Evolutionary conservation across 2,113 vertebrate species (phyloP), one percentile per base, ranked within the genome.

Genomic region (Pseudopodoces humilis): DNA sequence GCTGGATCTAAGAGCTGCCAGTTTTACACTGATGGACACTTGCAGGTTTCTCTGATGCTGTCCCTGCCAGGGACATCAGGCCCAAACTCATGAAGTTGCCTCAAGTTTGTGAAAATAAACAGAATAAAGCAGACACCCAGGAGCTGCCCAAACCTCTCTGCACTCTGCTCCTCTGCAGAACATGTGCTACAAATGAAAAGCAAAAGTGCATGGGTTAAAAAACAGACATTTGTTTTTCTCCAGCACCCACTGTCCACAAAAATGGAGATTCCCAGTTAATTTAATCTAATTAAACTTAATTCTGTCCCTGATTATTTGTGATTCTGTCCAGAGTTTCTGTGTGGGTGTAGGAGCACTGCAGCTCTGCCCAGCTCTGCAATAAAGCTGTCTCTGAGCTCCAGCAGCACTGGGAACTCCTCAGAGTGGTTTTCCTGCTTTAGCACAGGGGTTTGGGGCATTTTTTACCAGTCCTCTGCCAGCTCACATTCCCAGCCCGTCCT

Each of bases 291-390:
- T 39, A 59, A 95, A 9, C 25, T 43, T 50, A 33, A 55, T 50
- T 74, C 60, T 43, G 0, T n/a, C 52, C 49, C n/a, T 25, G 59
- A 31, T 6, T 4, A 1, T 56, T 5, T 22, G 43, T 39, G 52
- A 0, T 16, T 31, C 41, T 4, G 0, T n/a, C 56, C 44, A 44
- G 37, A 43, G 56, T 6, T 52, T 14, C 2, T 6, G 22, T 39
- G 78, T 58, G 39, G 52, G 4, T 79, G 58, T 5, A 7, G 41
- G 50, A 85, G 19, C 41, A 27, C 7, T 65, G 50, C 6, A 56
- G 55, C 46, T 68, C 53, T 39, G 33, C 58, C 83, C 53, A 56
- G 3, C 27, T 5, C n/a, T 71, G 62, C 31, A 43, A 11, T 18
- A 15, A 28, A 68, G 23, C 65, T 68, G 4, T 5, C 31, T 46